Base-by-base conservation (phyloP, 2,797 vertebrate genomes). In the Artibeus lituratus region DNA sequence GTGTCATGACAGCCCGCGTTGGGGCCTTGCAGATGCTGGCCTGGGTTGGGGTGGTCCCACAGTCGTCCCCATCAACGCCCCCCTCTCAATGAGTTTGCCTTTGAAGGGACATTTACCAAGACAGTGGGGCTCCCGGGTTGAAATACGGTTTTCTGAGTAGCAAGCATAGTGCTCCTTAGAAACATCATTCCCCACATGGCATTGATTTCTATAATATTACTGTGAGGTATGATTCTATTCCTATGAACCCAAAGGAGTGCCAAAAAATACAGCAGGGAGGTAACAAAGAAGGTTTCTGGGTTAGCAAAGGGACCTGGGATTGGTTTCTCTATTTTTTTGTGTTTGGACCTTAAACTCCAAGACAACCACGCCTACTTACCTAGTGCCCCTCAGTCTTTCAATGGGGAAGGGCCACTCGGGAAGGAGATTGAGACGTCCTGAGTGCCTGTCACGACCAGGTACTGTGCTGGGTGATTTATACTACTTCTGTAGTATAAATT, bases 11-110 rank as follows among this genome's bases (percentile, higher is more conserved):
- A 67, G 37, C 73, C 90, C 76, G 10, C 22, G 29, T 59, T 70
- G 42, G 47, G 44, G 35, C 29, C 69, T 78, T 70, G 32, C 93
- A 93, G 97, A 97, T 96, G 97, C 91, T 94, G 96, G 91, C 39
- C 92, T 95, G 72, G 87, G 76, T 95, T 74, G 49, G 53, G 59
- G 82, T 12, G 59, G 82, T 62, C 65, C 91, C 92, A 87, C 95
- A 94, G 94, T 72, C 87, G 96, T 97, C 95, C 96, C 55, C 77
- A 24, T 53, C 26, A 42, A 84, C 29, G 93, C 91, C 91, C 92
- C 93, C 85, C 95, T 83, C 59, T 78, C 87, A 91, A 5, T 95
- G 92, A 84, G 10, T 87, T 96, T 97, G 97, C 83, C 80, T 97
- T 96, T 91, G 94, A 96, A 18, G 51, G 78, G 0, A 32, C 55